Conservation (phyloP, 1,140 invertebrate genomes). For the Bombus sylvicola region DNA sequence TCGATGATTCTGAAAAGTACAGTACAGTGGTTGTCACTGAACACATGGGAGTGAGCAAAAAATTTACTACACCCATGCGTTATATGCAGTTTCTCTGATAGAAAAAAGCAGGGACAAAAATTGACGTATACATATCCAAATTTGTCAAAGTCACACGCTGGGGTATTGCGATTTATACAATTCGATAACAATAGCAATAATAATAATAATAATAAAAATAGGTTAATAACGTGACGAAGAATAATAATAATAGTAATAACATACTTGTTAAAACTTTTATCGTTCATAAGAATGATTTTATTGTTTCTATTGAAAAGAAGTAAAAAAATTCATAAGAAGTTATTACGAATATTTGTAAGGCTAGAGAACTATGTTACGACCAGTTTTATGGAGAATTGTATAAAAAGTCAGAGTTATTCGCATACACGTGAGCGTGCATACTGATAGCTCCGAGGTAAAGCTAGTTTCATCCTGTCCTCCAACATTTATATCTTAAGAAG, state of each 20-base stretch:
- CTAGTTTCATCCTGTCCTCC: not conserved
- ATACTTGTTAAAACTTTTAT: no score
- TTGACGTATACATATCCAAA: not conserved
- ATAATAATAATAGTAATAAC: no score
- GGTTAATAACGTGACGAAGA: no score
- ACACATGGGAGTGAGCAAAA: not conserved
- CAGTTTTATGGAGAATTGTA: not conserved
- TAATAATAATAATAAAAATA: no score
- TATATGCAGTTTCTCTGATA: no score
- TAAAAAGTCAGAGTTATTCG: not conserved
- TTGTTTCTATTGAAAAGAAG: not conserved
- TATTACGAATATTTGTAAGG: not conserved
- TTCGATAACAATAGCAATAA: not conserved
- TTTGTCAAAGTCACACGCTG: not conserved
- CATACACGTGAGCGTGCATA: not conserved
- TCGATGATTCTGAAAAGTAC: constrained; percentile 29
- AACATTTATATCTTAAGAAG: constrained; percentile 24
- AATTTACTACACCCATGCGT: not conserved
- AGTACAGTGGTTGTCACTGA: constrained; percentile 9
- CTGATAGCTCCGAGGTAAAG: not conserved
- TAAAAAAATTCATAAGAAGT: not conserved
- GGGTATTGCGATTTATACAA: not conserved
- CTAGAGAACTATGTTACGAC: not conserved
- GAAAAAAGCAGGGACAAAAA: not conserved
- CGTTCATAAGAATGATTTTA: no score